Evolutionary conservation across 2,888 invertebrate genomes (phyloP).

Genomic region (Cancer borealis): DNA sequence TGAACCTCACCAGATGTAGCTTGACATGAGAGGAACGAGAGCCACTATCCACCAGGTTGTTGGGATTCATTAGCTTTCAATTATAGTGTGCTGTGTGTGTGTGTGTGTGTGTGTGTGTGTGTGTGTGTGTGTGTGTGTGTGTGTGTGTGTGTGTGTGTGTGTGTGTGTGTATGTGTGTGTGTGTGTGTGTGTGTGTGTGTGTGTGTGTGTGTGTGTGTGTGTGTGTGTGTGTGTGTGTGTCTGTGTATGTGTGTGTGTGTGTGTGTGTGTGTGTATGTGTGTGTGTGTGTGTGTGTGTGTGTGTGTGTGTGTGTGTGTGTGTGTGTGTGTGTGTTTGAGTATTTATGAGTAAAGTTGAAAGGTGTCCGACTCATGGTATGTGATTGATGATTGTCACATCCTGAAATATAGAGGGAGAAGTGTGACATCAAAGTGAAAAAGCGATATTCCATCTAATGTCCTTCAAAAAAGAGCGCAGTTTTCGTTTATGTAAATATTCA

Average conservation of each 20-base stretch:
- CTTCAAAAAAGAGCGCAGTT: not conserved
- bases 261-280: not conserved
- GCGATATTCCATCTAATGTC: not conserved
- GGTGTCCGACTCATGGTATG: too few relatives aligned
- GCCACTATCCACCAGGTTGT: not conserved
- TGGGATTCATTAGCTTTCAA: not conserved
- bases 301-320: not conserved
- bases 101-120: not conserved
- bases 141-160: conserved; percentile 12
- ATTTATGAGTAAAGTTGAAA: not conserved
- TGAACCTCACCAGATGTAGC: not conserved
- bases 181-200: conserved; percentile 44
- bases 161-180: conserved; percentile 3
- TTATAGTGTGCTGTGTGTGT: not conserved
- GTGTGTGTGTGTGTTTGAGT: not conserved
- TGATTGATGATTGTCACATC: too few relatives aligned
- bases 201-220: not conserved
- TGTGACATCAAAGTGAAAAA: too few relatives aligned
- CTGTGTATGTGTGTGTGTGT: not conserved
- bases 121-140: conserved; percentile 20
- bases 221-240: conserved; percentile 7
- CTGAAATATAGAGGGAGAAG: too few relatives aligned
- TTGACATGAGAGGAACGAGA: not conserved
- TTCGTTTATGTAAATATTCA: not conserved
- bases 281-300: not conserved